Evolutionary conservation across 2,888 invertebrate genomes (phyloP).

Genomic region (Apamea epomidion): DNA sequence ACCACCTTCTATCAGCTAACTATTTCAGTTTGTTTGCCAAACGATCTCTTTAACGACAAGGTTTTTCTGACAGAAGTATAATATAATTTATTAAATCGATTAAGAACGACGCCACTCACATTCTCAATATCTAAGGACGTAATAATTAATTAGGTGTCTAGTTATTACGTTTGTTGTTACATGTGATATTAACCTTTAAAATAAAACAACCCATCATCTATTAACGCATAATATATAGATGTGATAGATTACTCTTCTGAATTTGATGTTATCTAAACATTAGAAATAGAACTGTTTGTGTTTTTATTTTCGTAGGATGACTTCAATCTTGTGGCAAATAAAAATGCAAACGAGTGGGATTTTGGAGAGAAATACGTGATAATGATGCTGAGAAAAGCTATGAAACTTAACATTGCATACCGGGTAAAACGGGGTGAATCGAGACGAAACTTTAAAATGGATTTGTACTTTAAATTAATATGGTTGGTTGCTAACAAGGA

Average conservation of each 20-base stretch:
- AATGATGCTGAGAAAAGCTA: not conserved
- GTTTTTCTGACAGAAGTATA: not conserved
- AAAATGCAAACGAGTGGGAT: not conserved
- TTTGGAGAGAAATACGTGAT: not conserved
- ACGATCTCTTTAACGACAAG: not conserved
- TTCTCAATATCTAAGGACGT: slow-evolving; percentile 22
- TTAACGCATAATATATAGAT: slow-evolving; percentile 25
- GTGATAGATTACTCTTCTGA: slow-evolving; percentile 15
- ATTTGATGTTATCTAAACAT: not conserved
- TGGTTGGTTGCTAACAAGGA: no score
- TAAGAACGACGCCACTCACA: slow-evolving; percentile 30
- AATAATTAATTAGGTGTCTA: slow-evolving; percentile 43
- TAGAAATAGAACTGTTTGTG: slow-evolving; percentile 31
- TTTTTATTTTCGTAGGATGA: slow-evolving; percentile 3
- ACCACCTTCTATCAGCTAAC: not conserved
- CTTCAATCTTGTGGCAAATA: not conserved
- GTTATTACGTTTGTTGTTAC: slow-evolving; percentile 36
- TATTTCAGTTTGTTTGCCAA: not conserved
- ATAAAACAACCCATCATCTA: slow-evolving; percentile 29
- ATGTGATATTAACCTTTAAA: slow-evolving; percentile 38
- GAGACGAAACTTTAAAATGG: no score
- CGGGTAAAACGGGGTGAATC: no score
- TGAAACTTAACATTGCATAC: not conserved
- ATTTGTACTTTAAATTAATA: no score
- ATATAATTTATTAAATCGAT: slow-evolving; percentile 28